Evolutionary conservation across 2,888 invertebrate species (phyloP).

Genomic region (Dorcus hopei): DNA sequence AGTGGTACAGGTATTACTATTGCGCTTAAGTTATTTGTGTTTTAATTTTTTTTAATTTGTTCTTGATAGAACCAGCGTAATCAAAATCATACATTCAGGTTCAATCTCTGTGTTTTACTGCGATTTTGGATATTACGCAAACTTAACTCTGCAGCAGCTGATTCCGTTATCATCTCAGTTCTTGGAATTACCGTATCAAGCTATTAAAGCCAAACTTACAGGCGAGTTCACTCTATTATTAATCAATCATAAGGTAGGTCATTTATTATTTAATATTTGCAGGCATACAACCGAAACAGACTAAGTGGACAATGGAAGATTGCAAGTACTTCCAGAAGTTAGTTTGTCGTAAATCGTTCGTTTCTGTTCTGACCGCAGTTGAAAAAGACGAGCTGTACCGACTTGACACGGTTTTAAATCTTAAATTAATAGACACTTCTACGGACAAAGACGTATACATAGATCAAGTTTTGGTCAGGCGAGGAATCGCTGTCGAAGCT

Average conservation of each 20-base stretch:
- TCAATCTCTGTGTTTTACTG: conserved; percentile 62
- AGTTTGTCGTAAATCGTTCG: conserved; percentile 67
- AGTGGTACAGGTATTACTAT: conserved; percentile 65
- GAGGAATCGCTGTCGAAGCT: conserved; percentile 48
- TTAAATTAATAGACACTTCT: conserved; percentile 70
- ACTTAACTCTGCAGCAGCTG: conserved; percentile 54
- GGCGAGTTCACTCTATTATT: conserved; percentile 47
- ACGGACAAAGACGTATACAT: conserved; percentile 66
- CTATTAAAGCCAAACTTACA: conserved; percentile 61
- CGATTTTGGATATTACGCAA: conserved; percentile 64
- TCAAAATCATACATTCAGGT: conserved; percentile 54
- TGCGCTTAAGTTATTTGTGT: not conserved
- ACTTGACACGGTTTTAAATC: conserved; percentile 60
- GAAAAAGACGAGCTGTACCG: conserved; percentile 61
- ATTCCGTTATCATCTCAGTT: conserved; percentile 56
- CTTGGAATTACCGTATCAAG: conserved; percentile 61
- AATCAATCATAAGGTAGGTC: not conserved
- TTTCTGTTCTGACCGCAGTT: conserved; percentile 63
- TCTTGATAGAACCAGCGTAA: conserved; percentile 52
- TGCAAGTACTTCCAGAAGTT: conserved; percentile 70
- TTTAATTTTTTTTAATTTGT: conserved; percentile 13
- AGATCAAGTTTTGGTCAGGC: conserved; percentile 61
- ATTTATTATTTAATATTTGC: conserved; percentile 14
- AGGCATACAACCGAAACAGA: conserved; percentile 54
- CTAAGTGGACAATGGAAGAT: conserved; percentile 70